A percentile compares a stretch with the other conserved stretches of the same genome.
These are phyloP conservation scores for Pteropus alecto DNA, from an alignment of 2,113 vertebrate genomes.

Conservation along the genomic window DNA sequence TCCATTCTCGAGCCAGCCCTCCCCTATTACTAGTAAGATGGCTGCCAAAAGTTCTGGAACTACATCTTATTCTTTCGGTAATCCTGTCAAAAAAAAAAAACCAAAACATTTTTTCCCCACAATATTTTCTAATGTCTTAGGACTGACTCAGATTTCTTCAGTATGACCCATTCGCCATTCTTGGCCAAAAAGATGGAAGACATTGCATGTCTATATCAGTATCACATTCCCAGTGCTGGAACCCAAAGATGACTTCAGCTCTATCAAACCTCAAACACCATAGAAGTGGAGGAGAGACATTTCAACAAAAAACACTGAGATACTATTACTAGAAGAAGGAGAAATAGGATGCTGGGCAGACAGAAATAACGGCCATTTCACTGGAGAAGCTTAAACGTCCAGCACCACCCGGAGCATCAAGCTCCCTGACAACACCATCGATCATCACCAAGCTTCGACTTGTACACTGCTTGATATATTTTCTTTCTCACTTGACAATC, in stretches of 20 bases:
- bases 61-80: background rate
- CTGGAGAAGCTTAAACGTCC: background rate
- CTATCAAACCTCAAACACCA: background rate
- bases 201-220: background rate
- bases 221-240: background rate
- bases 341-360: background rate
- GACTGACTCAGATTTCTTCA: background rate
- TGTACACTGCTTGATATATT: background rate
- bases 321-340: background rate
- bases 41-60: background rate
- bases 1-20: background rate
- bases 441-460: background rate
- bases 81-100: background rate
- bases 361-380: background rate
- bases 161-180: background rate
- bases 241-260: background rate
- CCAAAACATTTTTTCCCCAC: background rate
- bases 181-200: background rate
- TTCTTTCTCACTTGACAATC: background rate
- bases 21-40: background rate
- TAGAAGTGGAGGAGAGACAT: background rate
- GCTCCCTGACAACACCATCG: background rate
- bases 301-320: background rate
- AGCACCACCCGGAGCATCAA: background rate
- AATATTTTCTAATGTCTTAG: background rate